Evolutionary conservation across 2,797 vertebrate genomes (phyloP).

Genomic region (Coendou prehensilis): DNA sequence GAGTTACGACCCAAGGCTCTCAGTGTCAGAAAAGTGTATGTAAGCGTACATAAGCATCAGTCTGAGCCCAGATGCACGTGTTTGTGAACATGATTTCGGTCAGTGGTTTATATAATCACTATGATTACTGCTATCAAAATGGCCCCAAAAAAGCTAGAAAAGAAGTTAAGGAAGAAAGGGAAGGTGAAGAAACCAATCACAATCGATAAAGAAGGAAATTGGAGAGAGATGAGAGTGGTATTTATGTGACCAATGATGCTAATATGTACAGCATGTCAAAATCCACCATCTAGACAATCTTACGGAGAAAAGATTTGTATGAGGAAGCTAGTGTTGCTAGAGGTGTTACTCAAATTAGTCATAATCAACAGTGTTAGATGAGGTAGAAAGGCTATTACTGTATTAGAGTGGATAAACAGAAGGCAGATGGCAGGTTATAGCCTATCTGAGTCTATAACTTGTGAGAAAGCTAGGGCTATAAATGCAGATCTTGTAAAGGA

Average conservation of each 20-base stretch:
- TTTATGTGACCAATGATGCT: neutral
- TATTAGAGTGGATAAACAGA: neutral
- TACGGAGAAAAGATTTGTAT: neutral
- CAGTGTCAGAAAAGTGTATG: neutral
- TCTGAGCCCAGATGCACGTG: neutral
- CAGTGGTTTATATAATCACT: neutral
- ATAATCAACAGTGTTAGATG: neutral
- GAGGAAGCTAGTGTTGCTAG: neutral
- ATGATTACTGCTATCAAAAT: neutral
- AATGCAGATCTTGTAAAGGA: neutral
- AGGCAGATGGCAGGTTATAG: neutral
- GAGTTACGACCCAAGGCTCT: neutral
- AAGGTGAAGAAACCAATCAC: neutral
- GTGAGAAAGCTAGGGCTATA: neutral
- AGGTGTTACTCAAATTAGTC: neutral
- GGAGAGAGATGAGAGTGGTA: neutral
- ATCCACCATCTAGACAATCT: too few species aligned
- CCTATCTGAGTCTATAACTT: neutral
- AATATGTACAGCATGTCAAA: neutral
- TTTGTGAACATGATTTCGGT: neutral
- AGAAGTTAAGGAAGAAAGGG: neutral
- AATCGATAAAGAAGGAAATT: neutral
- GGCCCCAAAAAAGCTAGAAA: neutral
- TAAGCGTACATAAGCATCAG: neutral
- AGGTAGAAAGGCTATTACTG: neutral